Evolutionary conservation across 64 coral and sea anemone species (phyloP).

Genomic region (Actinia tenebrosa): DNA sequence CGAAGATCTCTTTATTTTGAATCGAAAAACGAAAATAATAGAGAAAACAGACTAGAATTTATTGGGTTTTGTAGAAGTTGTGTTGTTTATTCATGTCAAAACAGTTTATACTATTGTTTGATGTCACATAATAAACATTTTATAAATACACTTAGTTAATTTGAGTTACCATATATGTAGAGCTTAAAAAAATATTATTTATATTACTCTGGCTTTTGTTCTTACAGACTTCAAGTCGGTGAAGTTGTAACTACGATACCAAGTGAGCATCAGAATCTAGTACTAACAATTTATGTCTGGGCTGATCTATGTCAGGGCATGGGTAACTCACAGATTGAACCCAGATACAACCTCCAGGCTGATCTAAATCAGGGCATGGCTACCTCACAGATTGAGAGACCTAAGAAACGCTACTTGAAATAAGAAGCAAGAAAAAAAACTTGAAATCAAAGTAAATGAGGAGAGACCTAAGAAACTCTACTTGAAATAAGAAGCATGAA

Average conservation of each 20-base stretch:
- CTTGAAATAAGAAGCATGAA: not conserved
- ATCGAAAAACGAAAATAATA: not conserved
- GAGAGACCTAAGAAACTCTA: too few species aligned
- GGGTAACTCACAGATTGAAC: too few species aligned
- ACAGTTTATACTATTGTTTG: not conserved
- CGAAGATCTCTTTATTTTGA: not conserved
- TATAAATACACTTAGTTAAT: not conserved
- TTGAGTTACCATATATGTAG: not conserved
- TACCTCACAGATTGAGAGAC: too few species aligned
- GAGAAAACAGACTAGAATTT: not conserved
- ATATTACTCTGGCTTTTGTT: not conserved
- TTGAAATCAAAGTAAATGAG: not conserved
- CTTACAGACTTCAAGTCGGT: constrained; percentile 89
- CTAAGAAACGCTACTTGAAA: not conserved
- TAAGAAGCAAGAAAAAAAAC: too few species aligned
- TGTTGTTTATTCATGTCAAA: not conserved
- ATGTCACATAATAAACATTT: not conserved
- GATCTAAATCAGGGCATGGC: too few species aligned
- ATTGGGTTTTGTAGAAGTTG: not conserved
- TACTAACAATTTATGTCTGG: not conserved
- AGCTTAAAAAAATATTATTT: too few species aligned
- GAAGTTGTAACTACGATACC: constrained; percentile 99
- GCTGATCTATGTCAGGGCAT: too few species aligned
- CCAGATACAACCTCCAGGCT: too few species aligned
- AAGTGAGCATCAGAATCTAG: constrained; percentile 52